Base-by-base conservation (phyloP, 2,888 invertebrate species). In the Anthoptus insignis region DNA sequence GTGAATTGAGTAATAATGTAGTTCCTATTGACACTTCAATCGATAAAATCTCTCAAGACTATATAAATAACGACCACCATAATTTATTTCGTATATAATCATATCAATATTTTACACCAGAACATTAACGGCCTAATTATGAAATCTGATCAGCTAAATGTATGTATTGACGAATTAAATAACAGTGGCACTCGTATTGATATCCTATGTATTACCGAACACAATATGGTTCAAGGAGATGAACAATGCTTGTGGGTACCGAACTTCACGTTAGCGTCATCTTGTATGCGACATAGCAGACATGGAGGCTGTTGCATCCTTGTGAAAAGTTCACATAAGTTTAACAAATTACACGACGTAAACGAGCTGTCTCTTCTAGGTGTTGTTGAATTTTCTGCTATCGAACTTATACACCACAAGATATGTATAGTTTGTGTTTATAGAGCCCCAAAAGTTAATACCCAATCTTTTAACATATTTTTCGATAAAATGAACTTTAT, bases 171-270 rank as follows among this genome's bases (percentile, higher is more conserved):
- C 2, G 54, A 59, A 29, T n/a, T 59, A 19, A 14, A 9, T 21
- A 53, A 45, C 9, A 47, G 42, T 13, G 50, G 32, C 16, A 45
- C 11, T 21, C 6, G 13, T n/a, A 14, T 66, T 21, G 59, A 66
- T 34, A 24, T 59, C 2, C n/a, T 59, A 14, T 63, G 66, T 13
- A 37, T 66, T 34, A 66, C 59, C 16, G 66, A 66, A 42, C 66
- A 66, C 11, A 63, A 63, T 21, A 66, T 63, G 47, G 34, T 65
- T 8, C 16, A 19, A 24, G 37, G 53, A 9, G 59, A 59, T 13
- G 32, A 34, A 24, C 14, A 13, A 37, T n/a, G 45, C 21, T 19
- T 66, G 2, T 21, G 47, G 6, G n/a, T 63, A 24, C 47, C 59
- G n/a, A 63, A 59, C 19, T 59, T 47, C 6, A 16, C 9, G 8